These are phyloP conservation scores for Caenorhabditis auriculariae DNA, from an alignment of 2,888 invertebrate genomes.

Conservation along the genomic window DNA sequence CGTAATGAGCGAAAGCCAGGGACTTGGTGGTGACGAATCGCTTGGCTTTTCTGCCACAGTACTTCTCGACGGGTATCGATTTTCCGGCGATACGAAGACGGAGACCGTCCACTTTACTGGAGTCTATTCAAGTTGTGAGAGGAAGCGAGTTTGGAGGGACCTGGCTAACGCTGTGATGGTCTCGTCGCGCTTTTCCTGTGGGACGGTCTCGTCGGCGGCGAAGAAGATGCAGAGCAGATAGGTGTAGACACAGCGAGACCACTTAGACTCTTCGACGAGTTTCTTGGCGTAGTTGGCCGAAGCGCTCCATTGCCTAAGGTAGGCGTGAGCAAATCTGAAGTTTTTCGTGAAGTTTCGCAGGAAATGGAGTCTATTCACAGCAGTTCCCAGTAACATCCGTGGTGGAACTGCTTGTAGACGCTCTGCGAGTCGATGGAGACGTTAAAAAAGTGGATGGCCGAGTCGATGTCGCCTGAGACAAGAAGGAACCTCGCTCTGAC, in stretches of 20 bases:
- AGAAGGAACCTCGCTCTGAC: constrained; percentile 77
- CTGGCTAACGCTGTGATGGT: constrained; percentile 31
- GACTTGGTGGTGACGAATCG: constrained; percentile 77
- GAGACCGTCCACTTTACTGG: constrained; percentile 77
- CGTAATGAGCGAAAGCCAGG: constrained; percentile 78
- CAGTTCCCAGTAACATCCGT: constrained; percentile 90
- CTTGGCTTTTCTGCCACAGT: constrained; percentile 82
- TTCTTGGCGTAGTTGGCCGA: constrained; percentile 63
- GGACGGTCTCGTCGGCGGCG: constrained; percentile 58
- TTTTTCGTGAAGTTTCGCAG: not conserved
- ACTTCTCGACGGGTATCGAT: constrained; percentile 94
- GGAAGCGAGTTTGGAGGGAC: constrained; percentile 1
- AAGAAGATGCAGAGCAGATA: constrained; percentile 85
- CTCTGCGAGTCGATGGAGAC: constrained; percentile 80
- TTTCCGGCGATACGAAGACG: constrained; percentile 92
- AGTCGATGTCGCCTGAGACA: constrained; percentile 72
- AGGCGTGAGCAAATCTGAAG: constrained; percentile 53
- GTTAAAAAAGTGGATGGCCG: constrained; percentile 77
- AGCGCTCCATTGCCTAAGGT: constrained; percentile 52
- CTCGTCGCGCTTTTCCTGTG: constrained; percentile 30
- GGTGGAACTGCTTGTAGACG: constrained; percentile 87
- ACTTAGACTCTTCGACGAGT: constrained; percentile 82
- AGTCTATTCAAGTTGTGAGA: constrained; percentile 22
- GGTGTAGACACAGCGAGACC: constrained; percentile 84
- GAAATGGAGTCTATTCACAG: constrained; percentile 67